Conservation (phyloP, 2,888 invertebrate species). For the Thera britannica region DNA sequence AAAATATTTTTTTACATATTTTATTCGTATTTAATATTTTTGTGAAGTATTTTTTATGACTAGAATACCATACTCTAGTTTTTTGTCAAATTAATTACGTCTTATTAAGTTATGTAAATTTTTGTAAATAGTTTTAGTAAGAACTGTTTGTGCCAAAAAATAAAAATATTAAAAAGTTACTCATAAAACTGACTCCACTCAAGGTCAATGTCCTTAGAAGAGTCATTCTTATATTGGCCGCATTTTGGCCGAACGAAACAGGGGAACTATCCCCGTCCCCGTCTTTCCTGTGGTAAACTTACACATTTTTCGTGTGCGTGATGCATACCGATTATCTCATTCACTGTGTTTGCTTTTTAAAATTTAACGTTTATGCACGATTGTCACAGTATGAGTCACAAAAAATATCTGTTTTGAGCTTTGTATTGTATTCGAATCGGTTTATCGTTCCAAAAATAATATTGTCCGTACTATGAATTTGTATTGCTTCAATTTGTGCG, state of each 20-base stretch:
- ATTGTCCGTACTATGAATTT: conserved; percentile 60
- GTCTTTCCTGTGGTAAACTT: conserved; percentile 60
- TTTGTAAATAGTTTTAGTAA: no score
- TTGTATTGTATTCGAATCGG: conserved; percentile 66
- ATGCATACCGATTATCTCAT: conserved; percentile 82
- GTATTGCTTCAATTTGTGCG: conserved; percentile 62
- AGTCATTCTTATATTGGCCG: conserved; percentile 83
- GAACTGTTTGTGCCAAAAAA: neutral
- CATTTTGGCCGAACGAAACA: conserved; percentile 78
- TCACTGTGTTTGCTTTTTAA: conserved; percentile 70
- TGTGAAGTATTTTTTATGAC: no score
- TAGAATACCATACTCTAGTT: no score
- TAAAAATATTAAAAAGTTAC: conserved; percentile 17
- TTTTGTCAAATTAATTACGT: no score
- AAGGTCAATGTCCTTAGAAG: conserved; percentile 77
- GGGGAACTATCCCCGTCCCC: conserved; percentile 63
- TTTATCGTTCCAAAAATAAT: conserved; percentile 64
- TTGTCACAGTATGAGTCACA: conserved; percentile 66
- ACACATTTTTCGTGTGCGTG: conserved; percentile 76
- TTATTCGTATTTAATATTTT: no score
- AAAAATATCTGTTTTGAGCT: conserved; percentile 72
- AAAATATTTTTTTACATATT: no score
- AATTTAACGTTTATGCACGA: conserved; percentile 65
- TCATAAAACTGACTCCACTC: conserved; percentile 56
- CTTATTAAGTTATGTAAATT: no score